Conservation (phyloP, 1,140 invertebrate species). For the Leucophenga varia region DNA sequence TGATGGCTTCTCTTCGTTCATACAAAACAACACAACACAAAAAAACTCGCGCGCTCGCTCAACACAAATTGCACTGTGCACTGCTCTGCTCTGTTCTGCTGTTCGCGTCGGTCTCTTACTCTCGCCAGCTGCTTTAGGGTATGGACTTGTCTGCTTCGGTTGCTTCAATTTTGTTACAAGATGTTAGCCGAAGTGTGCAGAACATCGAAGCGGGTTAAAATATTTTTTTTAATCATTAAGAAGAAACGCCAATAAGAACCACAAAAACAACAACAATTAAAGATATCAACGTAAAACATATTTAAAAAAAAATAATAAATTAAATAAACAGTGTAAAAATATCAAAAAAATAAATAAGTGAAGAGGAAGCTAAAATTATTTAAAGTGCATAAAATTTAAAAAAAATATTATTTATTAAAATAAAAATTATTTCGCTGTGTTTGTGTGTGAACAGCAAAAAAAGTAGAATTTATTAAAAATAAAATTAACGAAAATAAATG, state of each 20-base stretch:
- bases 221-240: neutral
- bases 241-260: neutral
- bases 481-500: neutral
- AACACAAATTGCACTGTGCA: neutral
- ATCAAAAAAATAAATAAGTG: neutral
- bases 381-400: conserved; percentile 17
- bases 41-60: neutral
- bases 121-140: neutral
- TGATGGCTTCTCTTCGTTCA: conserved; percentile 1
- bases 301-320: neutral
- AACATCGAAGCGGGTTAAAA: conserved; percentile 47
- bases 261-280: neutral
- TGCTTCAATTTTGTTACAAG: conserved; percentile 55
- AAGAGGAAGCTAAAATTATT: neutral
- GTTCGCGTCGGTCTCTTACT: conserved; percentile 9
- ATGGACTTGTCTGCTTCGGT: conserved; percentile 2
- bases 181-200: conserved; percentile 55
- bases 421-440: conserved; percentile 20
- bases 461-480: conserved; percentile 16
- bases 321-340: neutral
- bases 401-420: conserved; percentile 21
- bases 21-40: too few species aligned
- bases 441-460: too few species aligned
- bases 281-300: neutral
- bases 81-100: conserved; percentile 19